These are phyloP conservation scores for Dione vanillae DNA, from an alignment of 2,888 invertebrate genomes.

Conservation along the genomic window DNA sequence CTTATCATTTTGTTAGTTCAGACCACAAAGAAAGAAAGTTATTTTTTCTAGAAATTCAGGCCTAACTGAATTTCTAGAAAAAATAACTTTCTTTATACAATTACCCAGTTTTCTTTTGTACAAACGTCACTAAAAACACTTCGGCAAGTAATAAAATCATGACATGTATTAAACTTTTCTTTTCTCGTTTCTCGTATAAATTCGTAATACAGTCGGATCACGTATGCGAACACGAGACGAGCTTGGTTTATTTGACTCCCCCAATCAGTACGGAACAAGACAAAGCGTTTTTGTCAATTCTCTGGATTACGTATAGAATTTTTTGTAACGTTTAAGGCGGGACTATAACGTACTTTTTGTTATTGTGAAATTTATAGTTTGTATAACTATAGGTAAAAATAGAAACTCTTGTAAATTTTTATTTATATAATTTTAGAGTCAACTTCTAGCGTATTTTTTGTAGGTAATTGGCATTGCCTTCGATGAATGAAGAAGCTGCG, in stretches of 20 bases:
- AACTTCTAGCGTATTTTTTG: too few relatives aligned
- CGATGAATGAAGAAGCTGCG: too few relatives aligned
- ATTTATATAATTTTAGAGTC: too few relatives aligned
- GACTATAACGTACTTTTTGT: slow-evolving; percentile 20
- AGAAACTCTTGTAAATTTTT: too few relatives aligned
- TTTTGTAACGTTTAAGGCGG: slow-evolving; percentile 48
- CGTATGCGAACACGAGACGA: slow-evolving; percentile 56
- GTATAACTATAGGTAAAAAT: too few relatives aligned
- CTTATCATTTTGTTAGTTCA: background rate
- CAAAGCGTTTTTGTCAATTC: slow-evolving; percentile 66
- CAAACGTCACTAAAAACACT: slow-evolving; percentile 31
- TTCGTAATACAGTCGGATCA: slow-evolving; percentile 49
- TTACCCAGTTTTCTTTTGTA: background rate
- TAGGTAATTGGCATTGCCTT: too few relatives aligned
- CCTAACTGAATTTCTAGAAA: slow-evolving; percentile 9
- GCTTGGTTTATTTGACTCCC: slow-evolving; percentile 71
- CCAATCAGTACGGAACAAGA: slow-evolving; percentile 73
- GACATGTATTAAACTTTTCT: slow-evolving; percentile 35
- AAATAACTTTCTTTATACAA: slow-evolving; percentile 14
- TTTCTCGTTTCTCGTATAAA: slow-evolving; percentile 36
- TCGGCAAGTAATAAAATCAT: slow-evolving; percentile 53
- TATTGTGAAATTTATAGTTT: too few relatives aligned
- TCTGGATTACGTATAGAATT: slow-evolving; percentile 50
- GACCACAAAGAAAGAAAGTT: too few relatives aligned
- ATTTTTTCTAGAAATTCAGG: too few relatives aligned